These are phyloP conservation scores for Agriopis leucophaearia DNA, from an alignment of 2,888 invertebrate species.

Conservation along the genomic window DNA sequence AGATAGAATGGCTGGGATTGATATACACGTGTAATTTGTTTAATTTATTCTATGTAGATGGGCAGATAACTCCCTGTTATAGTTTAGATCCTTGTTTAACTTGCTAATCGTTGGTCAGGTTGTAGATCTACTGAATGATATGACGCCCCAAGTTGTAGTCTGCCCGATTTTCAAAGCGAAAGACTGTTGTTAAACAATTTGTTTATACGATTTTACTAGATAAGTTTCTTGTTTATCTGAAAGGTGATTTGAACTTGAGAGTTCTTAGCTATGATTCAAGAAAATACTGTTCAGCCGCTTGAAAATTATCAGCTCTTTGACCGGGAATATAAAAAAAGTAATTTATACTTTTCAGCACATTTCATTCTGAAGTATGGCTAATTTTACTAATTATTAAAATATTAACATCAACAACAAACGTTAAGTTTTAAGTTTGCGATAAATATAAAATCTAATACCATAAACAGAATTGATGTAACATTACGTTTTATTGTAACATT, in stretches of 20 bases:
- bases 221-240: too few relatives aligned
- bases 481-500: neutral
- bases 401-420: too few relatives aligned
- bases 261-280: too few relatives aligned
- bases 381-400: too few relatives aligned
- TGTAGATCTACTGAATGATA: slow-evolving; percentile 75
- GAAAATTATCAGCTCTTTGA: too few relatives aligned
- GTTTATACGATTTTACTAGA: neutral
- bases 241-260: too few relatives aligned
- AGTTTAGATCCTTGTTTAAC: slow-evolving; percentile 75
- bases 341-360: too few relatives aligned
- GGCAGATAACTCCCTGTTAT: slow-evolving; percentile 42
- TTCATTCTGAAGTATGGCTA: too few relatives aligned
- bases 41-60: slow-evolving; percentile 60
- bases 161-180: slow-evolving; percentile 45
- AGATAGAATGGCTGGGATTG: slow-evolving; percentile 51
- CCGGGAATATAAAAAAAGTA: too few relatives aligned
- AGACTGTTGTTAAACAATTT: slow-evolving; percentile 17
- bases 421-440: too few relatives aligned
- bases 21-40: slow-evolving; percentile 65
- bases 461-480: neutral
- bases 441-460: too few relatives aligned
- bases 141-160: slow-evolving; percentile 56
- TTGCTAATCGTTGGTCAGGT: slow-evolving; percentile 77
- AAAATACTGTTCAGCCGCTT: too few relatives aligned